Evolutionary conservation across 2,113 vertebrate genomes (phyloP).

Genomic region (Semnornis frantzii): DNA sequence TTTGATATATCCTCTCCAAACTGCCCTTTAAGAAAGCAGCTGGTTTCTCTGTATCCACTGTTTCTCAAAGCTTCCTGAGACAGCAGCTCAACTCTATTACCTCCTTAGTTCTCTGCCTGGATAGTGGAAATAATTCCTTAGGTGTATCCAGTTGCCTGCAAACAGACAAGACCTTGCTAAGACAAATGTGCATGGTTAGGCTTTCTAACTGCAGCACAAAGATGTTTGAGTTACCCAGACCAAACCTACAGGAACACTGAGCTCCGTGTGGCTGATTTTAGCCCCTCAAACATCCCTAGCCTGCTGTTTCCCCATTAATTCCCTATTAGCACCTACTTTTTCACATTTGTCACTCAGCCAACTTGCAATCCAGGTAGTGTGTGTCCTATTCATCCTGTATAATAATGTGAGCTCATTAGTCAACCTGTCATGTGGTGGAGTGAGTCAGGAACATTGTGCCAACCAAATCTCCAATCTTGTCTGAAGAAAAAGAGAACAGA

Average conservation of each 20-base stretch:
- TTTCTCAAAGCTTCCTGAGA: not conserved
- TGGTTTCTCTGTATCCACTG: not conserved
- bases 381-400: not conserved
- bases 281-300: not conserved
- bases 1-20: not conserved
- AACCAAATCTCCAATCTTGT: slow-evolving; percentile 6
- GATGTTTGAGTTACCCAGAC: not conserved
- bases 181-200: not conserved
- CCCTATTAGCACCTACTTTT: slow-evolving; percentile 1
- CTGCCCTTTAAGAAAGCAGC: not conserved
- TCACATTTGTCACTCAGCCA: slow-evolving; percentile 5
- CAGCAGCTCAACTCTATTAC: not conserved
- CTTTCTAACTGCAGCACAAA: not conserved
- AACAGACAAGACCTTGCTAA: not conserved
- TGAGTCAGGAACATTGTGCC: slow-evolving; percentile 11
- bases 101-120: not conserved
- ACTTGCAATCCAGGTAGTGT: not conserved
- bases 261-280: not conserved
- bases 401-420: slow-evolving; percentile 39
- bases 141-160: not conserved
- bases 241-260: not conserved
- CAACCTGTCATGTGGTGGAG: slow-evolving; percentile 1
- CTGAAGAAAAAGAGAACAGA: slow-evolving; percentile 13
- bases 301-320: not conserved
- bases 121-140: not conserved